Evolutionary conservation across 2,113 vertebrate species (phyloP).

Genomic region (Nannospalax galili): DNA sequence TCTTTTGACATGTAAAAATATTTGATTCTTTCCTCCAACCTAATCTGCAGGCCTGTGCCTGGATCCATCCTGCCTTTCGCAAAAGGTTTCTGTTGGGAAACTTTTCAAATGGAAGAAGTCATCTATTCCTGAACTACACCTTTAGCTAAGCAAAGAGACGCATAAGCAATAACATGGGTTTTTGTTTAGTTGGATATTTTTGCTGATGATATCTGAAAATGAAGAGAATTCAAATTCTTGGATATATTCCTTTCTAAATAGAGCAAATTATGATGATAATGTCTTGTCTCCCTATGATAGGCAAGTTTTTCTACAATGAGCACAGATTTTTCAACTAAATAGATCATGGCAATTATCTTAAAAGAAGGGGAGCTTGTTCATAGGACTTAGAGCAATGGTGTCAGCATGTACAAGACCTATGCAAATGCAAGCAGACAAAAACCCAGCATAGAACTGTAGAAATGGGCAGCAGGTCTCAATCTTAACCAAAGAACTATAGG

Average conservation of each 20-base stretch:
- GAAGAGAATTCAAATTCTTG: slow-evolving; percentile 21
- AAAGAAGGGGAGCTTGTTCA: too few relatives aligned
- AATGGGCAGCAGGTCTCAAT: too few relatives aligned
- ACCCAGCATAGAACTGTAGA: too few relatives aligned
- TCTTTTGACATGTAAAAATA: not conserved
- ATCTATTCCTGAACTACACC: not conserved
- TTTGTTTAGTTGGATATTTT: slow-evolving; percentile 29
- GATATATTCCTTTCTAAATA: not conserved
- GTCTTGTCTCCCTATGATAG: not conserved
- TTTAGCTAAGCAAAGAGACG: not conserved
- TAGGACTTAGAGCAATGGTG: too few relatives aligned
- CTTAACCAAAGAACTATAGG: too few relatives aligned
- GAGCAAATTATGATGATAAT: not conserved
- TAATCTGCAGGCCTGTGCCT: not conserved
- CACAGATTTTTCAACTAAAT: slow-evolving; percentile 9
- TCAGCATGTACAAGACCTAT: too few relatives aligned
- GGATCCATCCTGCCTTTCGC: not conserved
- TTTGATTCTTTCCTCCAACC: not conserved
- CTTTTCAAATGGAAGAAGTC: not conserved
- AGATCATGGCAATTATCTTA: too few relatives aligned
- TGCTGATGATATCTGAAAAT: not conserved
- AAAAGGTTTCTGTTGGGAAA: not conserved
- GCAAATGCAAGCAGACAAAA: too few relatives aligned
- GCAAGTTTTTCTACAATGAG: slow-evolving; percentile 23
- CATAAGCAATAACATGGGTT: not conserved